Evolutionary conservation across 2,113 vertebrate species (phyloP), one percentile per base, ranked within the genome.

Genomic region (chimpanzee (Pan troglodytes)): DNA sequence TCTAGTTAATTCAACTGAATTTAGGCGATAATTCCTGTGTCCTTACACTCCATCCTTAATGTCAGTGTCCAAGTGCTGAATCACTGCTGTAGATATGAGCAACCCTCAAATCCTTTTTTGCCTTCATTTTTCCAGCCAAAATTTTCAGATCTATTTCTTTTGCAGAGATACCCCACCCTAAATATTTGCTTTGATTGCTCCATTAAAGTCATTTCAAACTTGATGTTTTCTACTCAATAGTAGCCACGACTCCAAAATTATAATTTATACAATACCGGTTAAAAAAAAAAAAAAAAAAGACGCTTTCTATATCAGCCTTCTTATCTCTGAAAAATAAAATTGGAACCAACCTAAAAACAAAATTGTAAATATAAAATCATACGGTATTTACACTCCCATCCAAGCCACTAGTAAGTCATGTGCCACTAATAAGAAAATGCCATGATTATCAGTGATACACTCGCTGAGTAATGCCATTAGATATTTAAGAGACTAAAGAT

Each of bases 71-170:
- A 79, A 94, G 8, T 35, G 45, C 55, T 48, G n/a, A 81, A 4
- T 81, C 61, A 50, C 45, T 78, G 61, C 45, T 57, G 1, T n/a
- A 72, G 38, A 70, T 0, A 25, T 1, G 7, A 93, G 27, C 32
- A 88, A 88, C 25, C 22, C 59, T 43, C 75, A 82, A 61, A 82
- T 35, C 3, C 27, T 43, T 78, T 78, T 72, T 18, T 12, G 64
- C 43, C 59, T 20, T 89, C 50, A 59, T 68, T 67, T 61, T 76
- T 93, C 48, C 18, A 35, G 89, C 11, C 38, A 55, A 68, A 89
- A 48, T 32, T 30, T 89, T 50, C 57, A 30, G 3, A 59, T 61
- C 23, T 72, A 61, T 76, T 88, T 86, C 25, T 85, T 95, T 90
- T 79, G 45, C 59, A 38, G 6, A 32, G 18, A 45, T 67, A 22